A percentile compares a stretch with the other conserved stretches of the same genome.
These are phyloP conservation scores for Acanthosoma haemorrhoidale DNA, from an alignment of 2,888 invertebrate genomes.

Conservation along the genomic window DNA sequence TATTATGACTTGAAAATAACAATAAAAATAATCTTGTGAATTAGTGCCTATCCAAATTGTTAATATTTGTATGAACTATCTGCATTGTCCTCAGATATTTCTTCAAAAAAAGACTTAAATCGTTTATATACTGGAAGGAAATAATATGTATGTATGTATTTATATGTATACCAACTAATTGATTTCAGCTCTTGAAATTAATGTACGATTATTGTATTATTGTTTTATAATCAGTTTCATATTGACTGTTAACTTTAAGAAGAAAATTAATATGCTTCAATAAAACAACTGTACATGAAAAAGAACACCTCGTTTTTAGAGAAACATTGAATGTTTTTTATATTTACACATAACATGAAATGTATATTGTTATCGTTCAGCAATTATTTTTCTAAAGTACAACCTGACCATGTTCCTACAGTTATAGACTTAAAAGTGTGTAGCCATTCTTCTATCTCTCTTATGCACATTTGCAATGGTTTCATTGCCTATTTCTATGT, in stretches of 20 bases:
- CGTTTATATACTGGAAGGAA: no score
- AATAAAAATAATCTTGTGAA: no score
- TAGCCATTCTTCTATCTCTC: background rate
- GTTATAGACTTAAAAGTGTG: background rate
- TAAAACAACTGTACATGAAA: no score
- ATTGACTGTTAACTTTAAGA: background rate
- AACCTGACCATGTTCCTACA: background rate
- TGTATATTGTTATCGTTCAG: constrained; percentile 1
- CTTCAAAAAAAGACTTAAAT: no score
- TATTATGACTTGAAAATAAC: no score
- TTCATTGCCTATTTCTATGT: background rate
- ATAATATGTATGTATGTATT: no score
- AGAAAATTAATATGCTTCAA: background rate
- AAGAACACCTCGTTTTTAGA: background rate
- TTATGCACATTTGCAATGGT: background rate
- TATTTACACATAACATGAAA: background rate
- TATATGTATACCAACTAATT: no score
- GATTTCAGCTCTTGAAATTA: no score
- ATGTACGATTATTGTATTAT: no score
- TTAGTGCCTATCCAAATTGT: background rate
- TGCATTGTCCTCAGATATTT: background rate
- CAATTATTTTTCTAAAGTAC: constrained; percentile 10
- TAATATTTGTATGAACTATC: background rate
- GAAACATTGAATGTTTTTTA: background rate
- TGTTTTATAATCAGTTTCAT: background rate